Percentiles rank a stretch among this genome's conserved stretches.
Conservation (phyloP, 1,140 invertebrate genomes). For the Drosophila subpulchrella region DNA sequence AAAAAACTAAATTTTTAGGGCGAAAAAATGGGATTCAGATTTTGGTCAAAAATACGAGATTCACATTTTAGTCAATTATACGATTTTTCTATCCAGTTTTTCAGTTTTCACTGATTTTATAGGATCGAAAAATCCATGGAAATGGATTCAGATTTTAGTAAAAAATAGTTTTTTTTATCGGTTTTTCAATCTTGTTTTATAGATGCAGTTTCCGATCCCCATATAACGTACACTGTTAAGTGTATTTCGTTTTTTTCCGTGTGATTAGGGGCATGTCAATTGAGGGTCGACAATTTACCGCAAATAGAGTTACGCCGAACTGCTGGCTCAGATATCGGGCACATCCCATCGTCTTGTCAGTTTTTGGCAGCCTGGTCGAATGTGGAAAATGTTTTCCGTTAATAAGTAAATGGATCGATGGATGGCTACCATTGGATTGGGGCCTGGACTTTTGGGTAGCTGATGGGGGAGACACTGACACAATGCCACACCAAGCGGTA, state of each 20-base stretch:
- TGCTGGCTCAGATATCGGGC: constrained; percentile 44
- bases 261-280: neutral
- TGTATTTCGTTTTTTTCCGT: neutral
- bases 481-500: constrained; percentile 76
- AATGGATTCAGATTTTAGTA: too few species aligned
- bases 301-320: constrained; percentile 42
- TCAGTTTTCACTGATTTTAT: too few species aligned
- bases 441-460: neutral
- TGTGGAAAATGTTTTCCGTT: constrained; percentile 45
- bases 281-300: constrained; percentile 25
- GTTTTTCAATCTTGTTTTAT: too few species aligned
- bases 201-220: too few species aligned
- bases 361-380: constrained; percentile 32
- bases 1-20: too few species aligned
- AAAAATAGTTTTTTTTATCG: too few species aligned
- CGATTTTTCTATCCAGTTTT: too few species aligned
- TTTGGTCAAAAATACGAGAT: too few species aligned
- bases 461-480: constrained; percentile 22
- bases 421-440: constrained; percentile 22
- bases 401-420: constrained; percentile 53
- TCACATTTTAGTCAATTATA: too few species aligned
- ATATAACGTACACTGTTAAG: too few species aligned
- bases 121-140: too few species aligned
- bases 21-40: too few species aligned
- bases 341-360: constrained; percentile 46